Conservation (phyloP, 1,140 invertebrate species). For the Pteromalus puparum region DNA sequence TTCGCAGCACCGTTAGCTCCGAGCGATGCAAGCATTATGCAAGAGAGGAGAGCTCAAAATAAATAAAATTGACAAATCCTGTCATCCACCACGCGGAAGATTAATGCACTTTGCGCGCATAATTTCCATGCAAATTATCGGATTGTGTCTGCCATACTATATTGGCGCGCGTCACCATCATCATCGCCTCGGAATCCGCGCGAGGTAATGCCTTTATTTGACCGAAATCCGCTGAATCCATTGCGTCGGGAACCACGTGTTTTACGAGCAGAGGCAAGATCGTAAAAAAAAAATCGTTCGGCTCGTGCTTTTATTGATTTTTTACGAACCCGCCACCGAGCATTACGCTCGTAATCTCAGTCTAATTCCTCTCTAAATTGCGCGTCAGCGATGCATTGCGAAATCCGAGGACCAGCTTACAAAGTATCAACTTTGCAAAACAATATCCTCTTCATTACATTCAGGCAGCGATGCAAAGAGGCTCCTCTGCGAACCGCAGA, state of each 20-base stretch:
- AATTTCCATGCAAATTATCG: conserved; percentile 62
- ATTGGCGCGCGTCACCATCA: neutral
- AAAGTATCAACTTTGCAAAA: conserved; percentile 28
- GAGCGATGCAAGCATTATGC: conserved; percentile 43
- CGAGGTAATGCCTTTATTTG: conserved; percentile 2
- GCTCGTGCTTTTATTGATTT: neutral
- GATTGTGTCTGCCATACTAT: conserved; percentile 51
- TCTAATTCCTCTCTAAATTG: too few species aligned
- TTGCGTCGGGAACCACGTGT: neutral
- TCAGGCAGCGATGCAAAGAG: conserved; percentile 8
- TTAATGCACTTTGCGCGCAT: conserved; percentile 59
- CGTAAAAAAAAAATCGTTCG: conserved; percentile 1
- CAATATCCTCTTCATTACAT: conserved; percentile 45
- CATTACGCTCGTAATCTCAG: too few species aligned
- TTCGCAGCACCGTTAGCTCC: neutral
- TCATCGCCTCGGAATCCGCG: conserved; percentile 21
- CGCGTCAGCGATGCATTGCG: neutral
- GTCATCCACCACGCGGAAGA: conserved; percentile 54
- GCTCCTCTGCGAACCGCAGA: conserved; percentile 30
- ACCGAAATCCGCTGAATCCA: conserved; percentile 15
- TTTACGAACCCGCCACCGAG: neutral
- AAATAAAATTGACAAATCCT: conserved; percentile 60
- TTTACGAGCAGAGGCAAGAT: neutral
- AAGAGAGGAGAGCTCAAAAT: conserved; percentile 47
- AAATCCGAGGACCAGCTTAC: neutral